Conservation (phyloP, 2,797 vertebrate species). For the Darevskia nairensis region DNA sequence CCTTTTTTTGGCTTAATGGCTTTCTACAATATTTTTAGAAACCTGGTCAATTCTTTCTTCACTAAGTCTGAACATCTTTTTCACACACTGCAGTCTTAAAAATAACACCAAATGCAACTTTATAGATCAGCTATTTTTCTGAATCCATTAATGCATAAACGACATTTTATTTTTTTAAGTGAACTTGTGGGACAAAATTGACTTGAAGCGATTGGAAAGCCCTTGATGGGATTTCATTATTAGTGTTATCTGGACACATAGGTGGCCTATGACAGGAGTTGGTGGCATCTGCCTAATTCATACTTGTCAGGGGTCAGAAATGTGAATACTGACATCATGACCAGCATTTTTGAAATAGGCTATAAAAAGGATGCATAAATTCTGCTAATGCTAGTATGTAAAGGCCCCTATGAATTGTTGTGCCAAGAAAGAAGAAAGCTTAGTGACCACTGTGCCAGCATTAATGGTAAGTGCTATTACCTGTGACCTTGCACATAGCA, state of each 20-base stretch:
- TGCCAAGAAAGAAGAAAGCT: not conserved
- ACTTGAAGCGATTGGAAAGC: not conserved
- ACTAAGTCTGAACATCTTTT: slow-evolving; percentile 52
- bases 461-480: not conserved
- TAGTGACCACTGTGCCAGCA: not conserved
- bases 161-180: not conserved
- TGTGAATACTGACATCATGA: not conserved
- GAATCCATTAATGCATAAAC: rapidly evolving
- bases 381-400: not conserved
- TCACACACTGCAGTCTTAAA: slow-evolving; percentile 51
- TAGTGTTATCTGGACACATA: not conserved
- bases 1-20: slow-evolving; percentile 70
- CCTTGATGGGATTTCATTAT: not conserved
- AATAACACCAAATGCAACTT: slow-evolving; percentile 24
- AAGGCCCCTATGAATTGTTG: not conserved
- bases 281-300: not conserved
- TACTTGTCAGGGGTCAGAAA: not conserved
- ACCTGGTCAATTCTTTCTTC: slow-evolving; percentile 68
- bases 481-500: not conserved
- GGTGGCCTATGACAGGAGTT: rapidly evolving
- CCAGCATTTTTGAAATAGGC: not conserved
- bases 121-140: not conserved
- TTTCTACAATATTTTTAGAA: slow-evolving; percentile 77
- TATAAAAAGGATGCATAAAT: not conserved
- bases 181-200: not conserved